phyloP scores from a whole-genome alignment of 1,140 invertebrate species.

The Nymphalis io region DNA sequence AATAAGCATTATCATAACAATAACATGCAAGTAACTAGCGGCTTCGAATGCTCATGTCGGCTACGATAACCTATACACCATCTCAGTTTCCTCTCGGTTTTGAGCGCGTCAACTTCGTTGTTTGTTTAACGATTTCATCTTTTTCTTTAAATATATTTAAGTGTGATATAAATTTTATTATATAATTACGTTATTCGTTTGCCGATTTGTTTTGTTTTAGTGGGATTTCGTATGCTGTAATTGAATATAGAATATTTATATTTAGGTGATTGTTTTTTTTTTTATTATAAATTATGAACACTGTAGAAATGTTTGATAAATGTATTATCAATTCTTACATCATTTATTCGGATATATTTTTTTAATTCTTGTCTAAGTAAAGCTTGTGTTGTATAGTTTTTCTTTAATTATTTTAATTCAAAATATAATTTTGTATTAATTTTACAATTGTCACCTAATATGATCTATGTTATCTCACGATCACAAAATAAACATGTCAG shows the following conservation, averaged over 20 bases:
- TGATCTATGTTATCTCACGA: too few species aligned
- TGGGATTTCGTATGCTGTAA: slow-evolving; percentile 2
- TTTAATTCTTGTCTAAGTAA: too few species aligned
- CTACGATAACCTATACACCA: slow-evolving; percentile 44
- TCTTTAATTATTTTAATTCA: background rate
- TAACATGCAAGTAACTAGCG: slow-evolving; percentile 74
- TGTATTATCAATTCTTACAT: too few species aligned
- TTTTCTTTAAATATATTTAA: too few species aligned
- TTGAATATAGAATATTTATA: background rate
- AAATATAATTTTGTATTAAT: background rate
- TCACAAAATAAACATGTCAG: too few species aligned
- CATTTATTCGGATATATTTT: too few species aligned
- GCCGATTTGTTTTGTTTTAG: slow-evolving; percentile 15
- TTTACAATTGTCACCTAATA: too few species aligned
- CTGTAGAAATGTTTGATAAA: too few species aligned
- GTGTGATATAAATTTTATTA: too few species aligned
- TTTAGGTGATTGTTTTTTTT: background rate
- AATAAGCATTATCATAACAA: slow-evolving; percentile 79
- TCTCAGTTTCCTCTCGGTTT: slow-evolving; percentile 40
- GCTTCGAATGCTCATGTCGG: slow-evolving; percentile 38
- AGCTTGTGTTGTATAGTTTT: too few species aligned
- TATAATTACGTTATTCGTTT: background rate
- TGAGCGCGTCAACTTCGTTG: slow-evolving; percentile 36
- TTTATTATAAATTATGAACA: background rate
- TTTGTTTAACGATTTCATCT: background rate